Evolutionary conservation across 2,888 invertebrate species (phyloP).

Genomic region (Platypus cylindrus): DNA sequence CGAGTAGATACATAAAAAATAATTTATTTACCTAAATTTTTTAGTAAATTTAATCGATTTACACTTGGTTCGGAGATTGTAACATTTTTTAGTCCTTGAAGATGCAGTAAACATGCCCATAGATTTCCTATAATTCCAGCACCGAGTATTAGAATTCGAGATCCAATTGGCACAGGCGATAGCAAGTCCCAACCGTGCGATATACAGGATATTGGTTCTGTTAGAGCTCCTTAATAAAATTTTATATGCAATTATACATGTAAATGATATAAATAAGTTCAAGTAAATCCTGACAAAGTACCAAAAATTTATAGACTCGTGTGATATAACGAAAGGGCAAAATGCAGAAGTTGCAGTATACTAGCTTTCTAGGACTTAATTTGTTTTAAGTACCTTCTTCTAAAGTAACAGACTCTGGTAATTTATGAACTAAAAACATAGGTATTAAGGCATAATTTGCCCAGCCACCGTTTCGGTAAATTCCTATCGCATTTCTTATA

Average conservation of each 20-base stretch:
- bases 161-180: slow-evolving; percentile 46
- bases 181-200: slow-evolving; percentile 55
- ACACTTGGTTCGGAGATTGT: slow-evolving; percentile 54
- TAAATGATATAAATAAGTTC: no score
- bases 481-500: slow-evolving; percentile 48
- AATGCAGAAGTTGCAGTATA: no score
- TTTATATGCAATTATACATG: not conserved
- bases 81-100: slow-evolving; percentile 55
- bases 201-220: slow-evolving; percentile 58
- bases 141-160: slow-evolving; percentile 50
- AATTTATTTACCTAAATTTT: slow-evolving; percentile 36
- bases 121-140: slow-evolving; percentile 64
- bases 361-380: no score
- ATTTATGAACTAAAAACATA: slow-evolving; percentile 45
- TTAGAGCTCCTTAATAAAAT: slow-evolving; percentile 42
- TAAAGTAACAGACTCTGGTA: slow-evolving; percentile 43
- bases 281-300: no score
- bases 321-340: no score
- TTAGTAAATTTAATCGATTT: slow-evolving; percentile 37
- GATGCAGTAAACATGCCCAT: slow-evolving; percentile 52
- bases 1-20: no score
- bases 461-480: slow-evolving; percentile 56
- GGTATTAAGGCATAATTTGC: slow-evolving; percentile 50
- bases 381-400: slow-evolving; percentile 50
- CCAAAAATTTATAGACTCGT: no score